Evolutionary conservation across 2,113 vertebrate genomes (phyloP).

Genomic region (Crotophaga sulcirostris): DNA sequence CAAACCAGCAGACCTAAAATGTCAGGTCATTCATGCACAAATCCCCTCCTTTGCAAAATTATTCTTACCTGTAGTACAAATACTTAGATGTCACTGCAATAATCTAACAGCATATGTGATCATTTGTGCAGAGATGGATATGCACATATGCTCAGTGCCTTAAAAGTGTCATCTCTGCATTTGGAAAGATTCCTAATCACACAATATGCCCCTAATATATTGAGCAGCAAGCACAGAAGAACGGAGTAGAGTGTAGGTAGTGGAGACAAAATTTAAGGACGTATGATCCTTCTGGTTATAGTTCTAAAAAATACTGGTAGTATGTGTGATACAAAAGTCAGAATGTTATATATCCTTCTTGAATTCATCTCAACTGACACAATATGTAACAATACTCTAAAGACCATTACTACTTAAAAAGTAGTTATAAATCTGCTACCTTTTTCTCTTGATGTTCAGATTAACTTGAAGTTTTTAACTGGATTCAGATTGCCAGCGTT

Average conservation of each 20-base stretch:
- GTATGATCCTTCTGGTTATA: background rate
- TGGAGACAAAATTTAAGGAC: background rate
- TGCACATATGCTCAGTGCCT: background rate
- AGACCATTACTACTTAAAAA: background rate
- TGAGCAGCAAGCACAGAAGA: background rate
- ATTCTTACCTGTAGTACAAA: background rate
- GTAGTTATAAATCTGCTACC: background rate
- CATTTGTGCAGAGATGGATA: background rate
- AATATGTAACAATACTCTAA: background rate
- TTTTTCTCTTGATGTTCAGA: background rate
- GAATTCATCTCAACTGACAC: background rate
- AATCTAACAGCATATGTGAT: background rate
- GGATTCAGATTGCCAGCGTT: background rate
- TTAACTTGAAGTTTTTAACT: background rate
- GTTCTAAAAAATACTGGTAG: background rate
- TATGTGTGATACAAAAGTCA: background rate
- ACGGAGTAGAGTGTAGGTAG: background rate
- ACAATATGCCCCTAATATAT: background rate
- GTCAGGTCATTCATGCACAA: background rate
- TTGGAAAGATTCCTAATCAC: background rate
- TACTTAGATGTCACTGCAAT: background rate
- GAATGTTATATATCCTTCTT: background rate
- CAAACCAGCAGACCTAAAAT: background rate
- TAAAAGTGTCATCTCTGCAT: background rate
- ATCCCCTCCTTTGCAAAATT: background rate